Conservation (phyloP, 1,140 invertebrate species). For the Bicyclus anynana region DNA sequence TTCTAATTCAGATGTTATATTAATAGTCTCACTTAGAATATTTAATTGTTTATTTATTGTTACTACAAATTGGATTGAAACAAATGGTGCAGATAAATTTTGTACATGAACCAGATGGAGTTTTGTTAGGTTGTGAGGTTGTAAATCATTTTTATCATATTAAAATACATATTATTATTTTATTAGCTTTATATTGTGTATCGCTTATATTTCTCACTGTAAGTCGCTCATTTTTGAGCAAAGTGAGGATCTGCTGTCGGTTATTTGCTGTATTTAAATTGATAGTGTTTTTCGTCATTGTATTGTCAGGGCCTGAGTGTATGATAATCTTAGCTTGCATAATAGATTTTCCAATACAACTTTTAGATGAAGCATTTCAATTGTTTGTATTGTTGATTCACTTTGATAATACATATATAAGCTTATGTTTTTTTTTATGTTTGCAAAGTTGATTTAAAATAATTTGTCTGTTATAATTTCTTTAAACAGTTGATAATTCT, state of each 20-base stretch:
- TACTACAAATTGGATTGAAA: slow-evolving; percentile 5
- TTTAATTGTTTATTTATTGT: not conserved
- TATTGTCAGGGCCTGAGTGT: slow-evolving; percentile 35
- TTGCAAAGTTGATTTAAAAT: slow-evolving; percentile 42
- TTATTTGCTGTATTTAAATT: slow-evolving; percentile 49
- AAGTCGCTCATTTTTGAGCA: slow-evolving; percentile 33
- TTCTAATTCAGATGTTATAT: too few relatives aligned
- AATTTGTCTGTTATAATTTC: slow-evolving; percentile 55
- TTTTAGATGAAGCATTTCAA: slow-evolving; percentile 35
- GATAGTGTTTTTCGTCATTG: slow-evolving; percentile 36
- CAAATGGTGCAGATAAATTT: slow-evolving; percentile 26
- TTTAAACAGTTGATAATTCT: slow-evolving; percentile 45
- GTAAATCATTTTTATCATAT: slow-evolving; percentile 73
- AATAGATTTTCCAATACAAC: slow-evolving; percentile 42
- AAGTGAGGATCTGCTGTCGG: slow-evolving; percentile 20
- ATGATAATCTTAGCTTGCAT: slow-evolving; percentile 53
- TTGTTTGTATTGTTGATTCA: slow-evolving; percentile 38
- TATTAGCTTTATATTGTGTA: slow-evolving; percentile 71
- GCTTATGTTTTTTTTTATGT: slow-evolving; percentile 41
- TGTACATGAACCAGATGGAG: slow-evolving; percentile 58
- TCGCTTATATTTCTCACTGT: slow-evolving; percentile 36
- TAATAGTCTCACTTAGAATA: too few relatives aligned
- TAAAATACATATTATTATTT: slow-evolving; percentile 58
- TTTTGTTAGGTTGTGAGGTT: slow-evolving; percentile 73
- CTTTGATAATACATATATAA: slow-evolving; percentile 29